Percentiles rank a stretch among this genome's conserved stretches.
These are phyloP conservation scores for Hesperophylax magnus DNA, from an alignment of 1,140 invertebrate genomes.

Conservation along the genomic window DNA sequence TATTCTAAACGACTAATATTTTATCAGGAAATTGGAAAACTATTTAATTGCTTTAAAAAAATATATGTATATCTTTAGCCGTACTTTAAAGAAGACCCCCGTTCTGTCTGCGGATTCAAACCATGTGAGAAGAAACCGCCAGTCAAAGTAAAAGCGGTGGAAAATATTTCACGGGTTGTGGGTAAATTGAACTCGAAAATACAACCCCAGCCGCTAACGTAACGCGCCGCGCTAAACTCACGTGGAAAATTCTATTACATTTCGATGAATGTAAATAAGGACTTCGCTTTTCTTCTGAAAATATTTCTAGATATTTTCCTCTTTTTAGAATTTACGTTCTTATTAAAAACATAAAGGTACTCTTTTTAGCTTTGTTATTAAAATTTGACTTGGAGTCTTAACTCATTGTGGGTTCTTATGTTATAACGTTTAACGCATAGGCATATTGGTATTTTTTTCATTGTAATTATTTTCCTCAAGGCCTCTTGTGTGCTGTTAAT, in stretches of 20 bases:
- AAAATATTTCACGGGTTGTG: constrained; percentile 40
- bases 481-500: too few species aligned
- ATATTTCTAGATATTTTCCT: neutral
- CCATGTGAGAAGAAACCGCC: constrained; percentile 40
- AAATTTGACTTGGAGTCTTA: too few species aligned
- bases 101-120: constrained; percentile 18
- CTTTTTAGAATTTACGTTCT: too few species aligned
- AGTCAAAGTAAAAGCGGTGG: constrained; percentile 38
- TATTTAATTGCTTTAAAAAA: too few species aligned
- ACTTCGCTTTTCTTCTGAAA: neutral
- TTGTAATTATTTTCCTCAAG: too few species aligned
- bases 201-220: neutral
- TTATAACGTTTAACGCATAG: too few species aligned
- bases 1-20: too few species aligned
- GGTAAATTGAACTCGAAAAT: constrained; percentile 20
- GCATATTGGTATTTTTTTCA: too few species aligned
- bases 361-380: too few species aligned
- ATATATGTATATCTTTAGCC: neutral
- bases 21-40: too few species aligned
- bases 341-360: too few species aligned
- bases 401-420: too few species aligned
- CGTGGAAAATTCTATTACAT: constrained; percentile 38
- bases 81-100: neutral
- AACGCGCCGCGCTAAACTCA: neutral
- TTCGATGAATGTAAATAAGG: constrained; percentile 32